phyloP scores from a whole-genome alignment of 2,113 vertebrate species.

The Hiodon tergisus region DNA sequence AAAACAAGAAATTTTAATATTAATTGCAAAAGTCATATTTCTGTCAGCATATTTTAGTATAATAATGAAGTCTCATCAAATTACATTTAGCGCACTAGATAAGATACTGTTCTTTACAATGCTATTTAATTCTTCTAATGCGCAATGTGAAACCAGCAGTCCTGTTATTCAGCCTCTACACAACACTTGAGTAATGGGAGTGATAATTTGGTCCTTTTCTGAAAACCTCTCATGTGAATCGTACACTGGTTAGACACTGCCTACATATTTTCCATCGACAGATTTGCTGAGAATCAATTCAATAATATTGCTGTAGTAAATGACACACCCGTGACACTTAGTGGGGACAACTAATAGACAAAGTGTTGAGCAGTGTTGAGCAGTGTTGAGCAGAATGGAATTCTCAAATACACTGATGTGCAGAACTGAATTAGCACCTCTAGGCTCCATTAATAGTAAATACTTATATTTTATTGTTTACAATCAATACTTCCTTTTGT shows the following conservation, averaged over 20 bases:
- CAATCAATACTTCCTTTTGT: too few species aligned
- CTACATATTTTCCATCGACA: not conserved
- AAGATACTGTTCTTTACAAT: too few species aligned
- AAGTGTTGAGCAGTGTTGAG: not conserved
- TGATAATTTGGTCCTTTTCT: not conserved
- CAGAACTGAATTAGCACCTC: not conserved
- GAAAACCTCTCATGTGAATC: not conserved
- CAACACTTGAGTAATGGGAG: too few species aligned
- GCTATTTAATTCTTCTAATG: too few species aligned
- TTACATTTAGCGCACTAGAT: too few species aligned
- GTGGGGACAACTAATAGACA: not conserved
- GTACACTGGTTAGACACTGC: not conserved
- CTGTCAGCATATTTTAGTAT: too few species aligned
- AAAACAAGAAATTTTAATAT: too few species aligned
- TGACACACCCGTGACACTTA: not conserved
- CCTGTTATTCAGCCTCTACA: not conserved
- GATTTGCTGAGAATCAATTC: conserved; percentile 12
- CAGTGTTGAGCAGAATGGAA: not conserved
- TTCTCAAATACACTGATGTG: not conserved
- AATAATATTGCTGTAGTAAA: conserved; percentile 2
- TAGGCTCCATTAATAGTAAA: not conserved
- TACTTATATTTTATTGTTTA: not conserved
- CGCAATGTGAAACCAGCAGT: not conserved
- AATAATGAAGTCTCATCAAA: too few species aligned
- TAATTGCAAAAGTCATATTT: too few species aligned